Evolutionary conservation across 2,113 vertebrate species (phyloP).

Genomic region (Pristiophorus japonicus): DNA sequence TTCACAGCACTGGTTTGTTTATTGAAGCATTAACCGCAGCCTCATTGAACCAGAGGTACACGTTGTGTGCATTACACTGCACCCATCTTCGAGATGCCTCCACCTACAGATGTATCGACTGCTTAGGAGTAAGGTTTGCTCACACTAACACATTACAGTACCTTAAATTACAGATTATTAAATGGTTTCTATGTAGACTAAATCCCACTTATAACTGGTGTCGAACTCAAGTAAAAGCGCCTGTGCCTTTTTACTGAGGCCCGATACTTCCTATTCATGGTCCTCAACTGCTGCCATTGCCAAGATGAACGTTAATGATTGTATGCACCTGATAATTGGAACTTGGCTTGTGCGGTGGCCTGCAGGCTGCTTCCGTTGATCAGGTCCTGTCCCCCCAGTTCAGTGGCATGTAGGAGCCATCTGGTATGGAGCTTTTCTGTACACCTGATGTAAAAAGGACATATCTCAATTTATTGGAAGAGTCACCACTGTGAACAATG

Average conservation of each 20-base stretch:
- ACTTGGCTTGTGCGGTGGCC: not conserved
- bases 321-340: not conserved
- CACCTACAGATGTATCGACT: not conserved
- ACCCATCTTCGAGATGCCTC: not conserved
- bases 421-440: not conserved
- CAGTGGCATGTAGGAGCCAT: not conserved
- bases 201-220: not conserved
- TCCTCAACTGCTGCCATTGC: not conserved
- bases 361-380: not conserved
- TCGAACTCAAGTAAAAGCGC: not conserved
- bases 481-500: not conserved
- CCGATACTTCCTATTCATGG: not conserved
- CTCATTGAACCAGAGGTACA: not conserved
- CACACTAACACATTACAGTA: not conserved
- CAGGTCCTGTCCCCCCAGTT: not conserved
- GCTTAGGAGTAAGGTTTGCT: not conserved
- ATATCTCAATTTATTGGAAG: not conserved
- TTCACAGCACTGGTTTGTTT: not conserved
- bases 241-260: not conserved
- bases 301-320: not conserved
- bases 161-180: not conserved
- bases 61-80: not conserved
- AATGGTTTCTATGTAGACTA: not conserved
- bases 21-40: not conserved
- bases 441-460: not conserved